phyloP scores from a whole-genome alignment of 2,888 invertebrate genomes.

The Esperia sulphurella region DNA sequence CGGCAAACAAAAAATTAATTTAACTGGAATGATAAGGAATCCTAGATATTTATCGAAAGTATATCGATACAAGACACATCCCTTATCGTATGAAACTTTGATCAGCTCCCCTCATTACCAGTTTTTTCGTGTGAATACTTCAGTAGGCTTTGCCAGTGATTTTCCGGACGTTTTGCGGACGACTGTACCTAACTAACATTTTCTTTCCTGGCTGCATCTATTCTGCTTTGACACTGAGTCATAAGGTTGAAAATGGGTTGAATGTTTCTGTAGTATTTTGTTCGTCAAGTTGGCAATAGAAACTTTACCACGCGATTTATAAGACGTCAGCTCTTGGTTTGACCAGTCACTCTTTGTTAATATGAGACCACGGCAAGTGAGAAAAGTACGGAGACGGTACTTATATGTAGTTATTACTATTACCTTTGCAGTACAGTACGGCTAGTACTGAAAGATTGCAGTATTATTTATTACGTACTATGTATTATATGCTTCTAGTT shows the following conservation, averaged over 20 bases:
- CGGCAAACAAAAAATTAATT: no score
- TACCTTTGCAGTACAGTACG: no score
- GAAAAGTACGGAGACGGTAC: no score
- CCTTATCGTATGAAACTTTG: conserved; percentile 49
- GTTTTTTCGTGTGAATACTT: conserved; percentile 65
- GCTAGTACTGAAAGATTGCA: no score
- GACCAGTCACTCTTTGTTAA: not conserved
- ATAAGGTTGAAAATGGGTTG: not conserved
- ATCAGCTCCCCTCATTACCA: conserved; percentile 59
- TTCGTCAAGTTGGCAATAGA: not conserved
- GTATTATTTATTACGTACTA: no score
- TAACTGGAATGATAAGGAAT: no score
- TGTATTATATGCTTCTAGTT: no score
- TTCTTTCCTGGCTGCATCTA: not conserved
- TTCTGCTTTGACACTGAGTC: not conserved
- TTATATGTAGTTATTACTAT: no score
- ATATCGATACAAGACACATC: conserved; percentile 16
- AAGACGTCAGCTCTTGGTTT: not conserved
- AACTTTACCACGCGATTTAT: conserved; percentile 4
- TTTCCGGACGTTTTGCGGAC: conserved; percentile 24
- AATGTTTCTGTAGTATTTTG: not conserved
- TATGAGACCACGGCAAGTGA: no score
- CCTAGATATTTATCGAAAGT: not conserved
- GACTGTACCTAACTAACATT: not conserved
- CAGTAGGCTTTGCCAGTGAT: conserved; percentile 51